Percentiles rank a stretch among this genome's conserved stretches.
Evolutionary conservation across 1,140 invertebrate genomes (phyloP).

Genomic region (Lanistes nyassanus): DNA sequence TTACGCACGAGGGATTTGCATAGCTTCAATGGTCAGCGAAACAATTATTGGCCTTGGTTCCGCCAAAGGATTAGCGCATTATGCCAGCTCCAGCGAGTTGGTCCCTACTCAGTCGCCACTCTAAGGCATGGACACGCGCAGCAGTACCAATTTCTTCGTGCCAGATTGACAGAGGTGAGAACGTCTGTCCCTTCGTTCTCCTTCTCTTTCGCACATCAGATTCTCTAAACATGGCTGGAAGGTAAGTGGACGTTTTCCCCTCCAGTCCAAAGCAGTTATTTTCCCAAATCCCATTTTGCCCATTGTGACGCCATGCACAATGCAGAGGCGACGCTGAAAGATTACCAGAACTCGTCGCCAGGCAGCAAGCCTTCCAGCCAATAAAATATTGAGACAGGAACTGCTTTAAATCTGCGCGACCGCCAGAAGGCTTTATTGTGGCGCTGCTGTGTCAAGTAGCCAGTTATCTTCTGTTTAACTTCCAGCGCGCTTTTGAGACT

Average conservation of each 20-base stretch:
- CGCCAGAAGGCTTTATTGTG: too few relatives aligned
- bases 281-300: not conserved
- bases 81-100: not conserved
- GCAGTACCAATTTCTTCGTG: not conserved
- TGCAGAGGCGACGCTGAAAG: not conserved
- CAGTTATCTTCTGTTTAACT: too few relatives aligned
- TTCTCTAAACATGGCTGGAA: not conserved
- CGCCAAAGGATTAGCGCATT: not conserved
- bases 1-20: too few relatives aligned
- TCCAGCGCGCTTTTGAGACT: too few relatives aligned
- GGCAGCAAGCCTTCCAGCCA: too few relatives aligned
- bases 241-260: not conserved
- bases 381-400: not conserved
- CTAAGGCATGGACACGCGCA: not conserved
- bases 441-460: too few relatives aligned
- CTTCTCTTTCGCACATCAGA: not conserved
- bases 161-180: not conserved
- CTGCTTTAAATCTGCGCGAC: too few relatives aligned
- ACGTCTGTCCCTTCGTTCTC: not conserved
- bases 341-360: not conserved
- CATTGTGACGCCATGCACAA: not conserved
- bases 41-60: not conserved
- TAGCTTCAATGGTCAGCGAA: not conserved
- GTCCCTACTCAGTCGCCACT: not conserved
- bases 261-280: not conserved